Evolutionary conservation across 2,797 vertebrate species (phyloP).

Genomic region (Danio kyathit): DNA sequence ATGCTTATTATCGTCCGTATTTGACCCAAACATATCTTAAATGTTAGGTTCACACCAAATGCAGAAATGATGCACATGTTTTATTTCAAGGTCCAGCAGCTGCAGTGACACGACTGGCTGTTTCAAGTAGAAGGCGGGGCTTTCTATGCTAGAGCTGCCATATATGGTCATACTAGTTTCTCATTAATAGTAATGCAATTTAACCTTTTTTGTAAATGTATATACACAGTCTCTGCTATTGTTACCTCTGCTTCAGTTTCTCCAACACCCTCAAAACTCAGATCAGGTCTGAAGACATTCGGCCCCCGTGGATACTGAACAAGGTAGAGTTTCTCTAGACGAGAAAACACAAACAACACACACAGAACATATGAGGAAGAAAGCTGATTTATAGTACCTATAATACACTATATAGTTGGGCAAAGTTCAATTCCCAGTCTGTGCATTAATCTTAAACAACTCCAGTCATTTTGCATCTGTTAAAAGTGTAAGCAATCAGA

Average conservation of each 20-base stretch:
- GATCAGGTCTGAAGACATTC: conserved; percentile 87
- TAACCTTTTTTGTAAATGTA: not conserved
- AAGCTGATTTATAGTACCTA: not conserved
- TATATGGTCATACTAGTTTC: too few relatives aligned
- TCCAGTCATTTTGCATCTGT: not conserved
- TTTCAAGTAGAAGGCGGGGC: not conserved
- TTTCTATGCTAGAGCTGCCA: not conserved
- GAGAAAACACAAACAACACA: not conserved
- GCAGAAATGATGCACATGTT: too few relatives aligned
- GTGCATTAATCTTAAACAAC: not conserved
- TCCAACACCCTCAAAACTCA: conserved; percentile 83
- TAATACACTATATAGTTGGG: not conserved
- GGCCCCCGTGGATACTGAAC: conserved; percentile 77
- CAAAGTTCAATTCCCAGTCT: not conserved
- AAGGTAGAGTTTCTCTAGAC: conserved; percentile 89
- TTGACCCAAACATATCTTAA: too few relatives aligned
- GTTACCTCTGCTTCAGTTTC: conserved; percentile 87
- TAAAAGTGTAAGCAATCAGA: not conserved
- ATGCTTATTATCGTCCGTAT: too few relatives aligned
- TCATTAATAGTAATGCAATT: not conserved
- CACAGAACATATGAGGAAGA: not conserved
- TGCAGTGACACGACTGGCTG: not conserved
- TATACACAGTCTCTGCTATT: not conserved
- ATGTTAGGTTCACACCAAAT: too few relatives aligned
- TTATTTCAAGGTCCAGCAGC: not conserved